Base-by-base conservation (phyloP, 2,113 vertebrate species). In the Microtus richardsoni region DNA sequence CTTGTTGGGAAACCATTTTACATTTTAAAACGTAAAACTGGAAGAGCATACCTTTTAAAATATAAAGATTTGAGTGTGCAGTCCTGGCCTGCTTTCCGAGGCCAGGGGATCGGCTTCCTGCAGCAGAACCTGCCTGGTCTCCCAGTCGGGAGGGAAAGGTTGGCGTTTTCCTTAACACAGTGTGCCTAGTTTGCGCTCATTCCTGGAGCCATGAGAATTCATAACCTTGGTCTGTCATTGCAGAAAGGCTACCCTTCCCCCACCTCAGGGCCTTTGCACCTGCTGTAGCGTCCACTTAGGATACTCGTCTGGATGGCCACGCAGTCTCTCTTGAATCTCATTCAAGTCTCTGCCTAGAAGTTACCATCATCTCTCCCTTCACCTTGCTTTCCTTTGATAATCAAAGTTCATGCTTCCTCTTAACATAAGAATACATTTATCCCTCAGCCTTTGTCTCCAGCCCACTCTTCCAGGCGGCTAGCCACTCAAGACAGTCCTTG, bases 141-240 rank as follows among this genome's bases (percentile, higher is more conserved):
- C 73, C 83, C 68, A n/a, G 26, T 2, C 0, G 5, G 2, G 16
- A 11, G n/a, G 4, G 17, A 52, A 44, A 1, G 28, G 68, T 26
- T 3, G 19, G 0, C 0, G 3, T 62, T 0, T 3, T 33, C 11
- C 22, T 33, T 64, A 0, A 10, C 41, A 36, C 13, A 1, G 36
- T 14, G 11, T 0, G 2, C 52, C 9, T 7, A 78, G 12, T 0
- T 62, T 14, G 74, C 41, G 30, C n/a, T 52, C 1, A 0, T 49
- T 74, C 36, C 2, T 36, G 2, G 26, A 70, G 52, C 39, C 2
- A 0, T 2, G 19, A 54, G 64, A 33, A 36, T 28, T 7, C 21
- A 10, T 7, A 26, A 33, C 12, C n/a, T 33, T 19, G 84, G 62
- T 30, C 10, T 85, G 60, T 12, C 24, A 28, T 22, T 33, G 39